Evolutionary conservation across 2,113 vertebrate genomes (phyloP).

Genomic region (Alethe castanea): DNA sequence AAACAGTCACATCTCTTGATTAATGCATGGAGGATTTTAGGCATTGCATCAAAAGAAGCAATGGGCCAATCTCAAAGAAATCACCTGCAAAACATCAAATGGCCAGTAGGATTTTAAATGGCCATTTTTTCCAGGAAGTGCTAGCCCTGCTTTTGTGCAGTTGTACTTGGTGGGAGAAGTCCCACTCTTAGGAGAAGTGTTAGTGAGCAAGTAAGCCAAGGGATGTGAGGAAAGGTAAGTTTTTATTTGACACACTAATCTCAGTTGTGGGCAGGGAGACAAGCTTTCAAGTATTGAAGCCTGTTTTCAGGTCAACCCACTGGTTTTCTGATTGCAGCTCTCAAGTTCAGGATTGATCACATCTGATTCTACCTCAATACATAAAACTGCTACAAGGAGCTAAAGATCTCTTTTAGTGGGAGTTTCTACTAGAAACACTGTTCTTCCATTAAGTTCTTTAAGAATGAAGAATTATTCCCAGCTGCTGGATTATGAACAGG

Average conservation of each 20-base stretch:
- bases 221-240: not conserved
- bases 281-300: not conserved
- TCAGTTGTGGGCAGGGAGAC: not conserved
- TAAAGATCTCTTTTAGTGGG: not conserved
- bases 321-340: not conserved
- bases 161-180: not conserved
- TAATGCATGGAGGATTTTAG: not conserved
- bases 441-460: not conserved
- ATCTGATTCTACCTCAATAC: not conserved
- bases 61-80: not conserved
- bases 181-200: not conserved
- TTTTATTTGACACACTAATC: not conserved
- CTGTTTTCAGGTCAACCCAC: not conserved
- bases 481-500: not conserved
- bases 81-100: not conserved
- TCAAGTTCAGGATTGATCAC: not conserved
- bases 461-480: conserved; percentile 5
- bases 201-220: not conserved
- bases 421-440: not conserved
- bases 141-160: not conserved
- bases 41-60: not conserved
- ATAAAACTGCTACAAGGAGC: not conserved
- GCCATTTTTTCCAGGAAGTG: not conserved
- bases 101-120: not conserved
- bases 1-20: not conserved